These are phyloP conservation scores for Platygyra sinensis DNA, from an alignment of 64 coral and sea anemone genomes.

Conservation along the genomic window DNA sequence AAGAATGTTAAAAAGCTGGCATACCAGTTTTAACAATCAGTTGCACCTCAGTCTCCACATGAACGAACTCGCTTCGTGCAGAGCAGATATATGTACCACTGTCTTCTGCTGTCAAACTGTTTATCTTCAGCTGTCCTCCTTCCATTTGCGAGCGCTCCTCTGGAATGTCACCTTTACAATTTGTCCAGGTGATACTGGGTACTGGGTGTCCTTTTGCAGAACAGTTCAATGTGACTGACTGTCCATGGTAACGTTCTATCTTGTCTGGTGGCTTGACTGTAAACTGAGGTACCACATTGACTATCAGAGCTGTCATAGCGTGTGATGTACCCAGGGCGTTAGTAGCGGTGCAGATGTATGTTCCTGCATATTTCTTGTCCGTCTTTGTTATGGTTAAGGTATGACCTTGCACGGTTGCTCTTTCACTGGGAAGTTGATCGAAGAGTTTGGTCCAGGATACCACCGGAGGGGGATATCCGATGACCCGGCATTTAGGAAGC, in stretches of 20 bases:
- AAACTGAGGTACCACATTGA: constrained; percentile 62
- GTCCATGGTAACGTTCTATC: constrained; percentile 54
- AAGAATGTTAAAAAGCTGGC: no score
- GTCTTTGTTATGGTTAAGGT: constrained; percentile 53
- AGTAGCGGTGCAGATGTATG: constrained; percentile 66
- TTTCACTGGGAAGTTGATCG: constrained; percentile 47
- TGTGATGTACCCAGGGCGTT: constrained; percentile 39
- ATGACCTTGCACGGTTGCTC: constrained; percentile 42
- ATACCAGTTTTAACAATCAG: constrained; percentile 43
- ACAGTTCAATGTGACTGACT: constrained; percentile 62
- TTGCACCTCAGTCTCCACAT: constrained; percentile 41
- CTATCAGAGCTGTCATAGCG: constrained; percentile 49
- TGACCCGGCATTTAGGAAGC: constrained; percentile 60
- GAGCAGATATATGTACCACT: constrained; percentile 59
- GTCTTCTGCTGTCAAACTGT: constrained; percentile 27
- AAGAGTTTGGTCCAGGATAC: constrained; percentile 73
- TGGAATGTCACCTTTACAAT: constrained; percentile 48
- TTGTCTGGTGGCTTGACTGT: constrained; percentile 62
- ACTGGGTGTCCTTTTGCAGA: constrained; percentile 60
- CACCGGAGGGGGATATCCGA: constrained; percentile 69
- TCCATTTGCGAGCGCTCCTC: constrained; percentile 10
- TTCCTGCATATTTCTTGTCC: constrained; percentile 47
- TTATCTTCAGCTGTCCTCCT: constrained; percentile 18
- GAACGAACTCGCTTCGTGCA: constrained; percentile 35
- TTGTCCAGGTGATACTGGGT: constrained; percentile 54